These are phyloP conservation scores for Mirounga angustirostris DNA, from an alignment of 2,113 vertebrate genomes.

Conservation along the genomic window DNA sequence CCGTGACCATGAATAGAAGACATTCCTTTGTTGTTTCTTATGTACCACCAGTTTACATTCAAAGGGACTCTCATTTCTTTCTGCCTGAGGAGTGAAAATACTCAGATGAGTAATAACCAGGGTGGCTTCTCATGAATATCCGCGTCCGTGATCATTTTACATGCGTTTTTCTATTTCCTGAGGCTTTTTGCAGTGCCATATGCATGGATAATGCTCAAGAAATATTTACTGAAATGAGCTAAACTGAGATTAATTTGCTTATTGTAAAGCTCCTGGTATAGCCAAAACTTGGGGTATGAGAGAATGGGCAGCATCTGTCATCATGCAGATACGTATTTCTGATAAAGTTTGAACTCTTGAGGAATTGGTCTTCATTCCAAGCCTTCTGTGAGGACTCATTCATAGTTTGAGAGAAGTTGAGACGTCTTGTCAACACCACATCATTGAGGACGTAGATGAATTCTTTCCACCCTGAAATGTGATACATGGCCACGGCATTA, in stretches of 20 bases:
- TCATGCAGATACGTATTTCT: not conserved
- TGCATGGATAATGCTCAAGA: accelerated
- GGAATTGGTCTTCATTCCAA: not conserved
- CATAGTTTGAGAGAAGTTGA: not conserved
- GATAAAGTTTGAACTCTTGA: not conserved
- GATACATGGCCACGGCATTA: accelerated
- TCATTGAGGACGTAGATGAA: not conserved
- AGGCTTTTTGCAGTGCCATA: no score
- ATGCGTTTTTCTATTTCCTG: accelerated
- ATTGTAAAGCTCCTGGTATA: accelerated
- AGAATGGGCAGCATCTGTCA: not conserved
- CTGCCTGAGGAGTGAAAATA: accelerated
- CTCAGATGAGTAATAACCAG: not conserved
- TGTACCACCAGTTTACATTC: accelerated
- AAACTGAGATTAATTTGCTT: accelerated
- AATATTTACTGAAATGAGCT: accelerated
- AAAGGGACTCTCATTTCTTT: not conserved
- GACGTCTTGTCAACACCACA: not conserved
- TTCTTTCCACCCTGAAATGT: not conserved
- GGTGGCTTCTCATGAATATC: accelerated
- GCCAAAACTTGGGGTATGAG: accelerated
- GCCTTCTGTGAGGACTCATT: not conserved
- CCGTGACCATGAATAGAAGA: not conserved
- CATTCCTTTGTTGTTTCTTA: no score
- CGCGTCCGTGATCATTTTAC: accelerated